Evolutionary conservation across 2,888 invertebrate species (phyloP).

Genomic region (Brenthis ino): DNA sequence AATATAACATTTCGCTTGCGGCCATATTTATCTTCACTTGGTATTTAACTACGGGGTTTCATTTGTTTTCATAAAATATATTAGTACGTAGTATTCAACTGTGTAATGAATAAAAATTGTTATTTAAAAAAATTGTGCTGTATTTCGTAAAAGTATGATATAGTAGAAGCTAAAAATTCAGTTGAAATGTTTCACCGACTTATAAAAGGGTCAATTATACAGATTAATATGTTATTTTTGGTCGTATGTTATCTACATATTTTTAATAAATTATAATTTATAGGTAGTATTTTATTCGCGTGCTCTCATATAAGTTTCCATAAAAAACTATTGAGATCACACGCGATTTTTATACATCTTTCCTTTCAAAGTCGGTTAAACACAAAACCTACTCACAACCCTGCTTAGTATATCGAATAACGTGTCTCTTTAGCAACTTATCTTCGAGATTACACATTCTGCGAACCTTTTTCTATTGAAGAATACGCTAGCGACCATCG

Average conservation of each 20-base stretch:
- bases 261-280: too few species aligned
- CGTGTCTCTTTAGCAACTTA: slow-evolving; percentile 31
- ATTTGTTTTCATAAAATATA: slow-evolving; percentile 6
- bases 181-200: too few species aligned
- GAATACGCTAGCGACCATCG: slow-evolving; percentile 41
- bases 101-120: not conserved
- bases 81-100: not conserved
- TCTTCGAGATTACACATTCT: slow-evolving; percentile 44
- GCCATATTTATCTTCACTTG: slow-evolving; percentile 18
- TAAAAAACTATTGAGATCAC: too few species aligned
- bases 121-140: too few species aligned
- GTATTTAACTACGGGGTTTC: slow-evolving; percentile 12
- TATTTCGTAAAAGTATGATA: not conserved
- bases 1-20: slow-evolving; percentile 14
- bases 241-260: too few species aligned
- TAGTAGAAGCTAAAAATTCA: too few species aligned
- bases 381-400: not conserved
- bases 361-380: not conserved
- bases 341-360: too few species aligned
- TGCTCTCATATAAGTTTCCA: too few species aligned
- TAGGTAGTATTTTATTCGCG: too few species aligned
- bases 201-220: too few species aligned
- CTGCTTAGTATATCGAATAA: slow-evolving; percentile 10
- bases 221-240: too few species aligned
- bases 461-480: slow-evolving; percentile 43